Evolutionary conservation across 2,113 vertebrate species (phyloP).

Genomic region (Leiothrix lutea): DNA sequence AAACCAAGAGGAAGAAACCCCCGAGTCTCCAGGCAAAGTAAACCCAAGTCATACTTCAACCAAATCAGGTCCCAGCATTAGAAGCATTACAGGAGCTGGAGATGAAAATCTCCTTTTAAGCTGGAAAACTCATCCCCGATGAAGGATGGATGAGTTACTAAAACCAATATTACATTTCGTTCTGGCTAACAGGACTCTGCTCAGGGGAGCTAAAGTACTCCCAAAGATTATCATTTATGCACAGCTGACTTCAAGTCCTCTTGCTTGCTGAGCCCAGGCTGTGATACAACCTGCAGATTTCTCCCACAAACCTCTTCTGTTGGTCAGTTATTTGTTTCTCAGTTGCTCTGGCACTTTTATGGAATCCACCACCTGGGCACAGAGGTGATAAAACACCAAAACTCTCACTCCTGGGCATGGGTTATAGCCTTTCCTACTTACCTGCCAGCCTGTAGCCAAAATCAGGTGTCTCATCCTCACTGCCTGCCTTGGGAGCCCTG

Average conservation of each 20-base stretch:
- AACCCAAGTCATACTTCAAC: not conserved
- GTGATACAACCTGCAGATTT: rapidly evolving
- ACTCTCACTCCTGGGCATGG: not conserved
- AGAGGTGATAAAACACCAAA: not conserved
- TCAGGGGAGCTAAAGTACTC: not conserved
- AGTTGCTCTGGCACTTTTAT: not conserved
- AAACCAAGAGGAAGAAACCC: not conserved
- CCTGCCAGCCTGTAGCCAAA: not conserved
- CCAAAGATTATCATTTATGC: not conserved
- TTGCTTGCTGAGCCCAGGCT: not conserved
- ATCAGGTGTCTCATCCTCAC: not conserved
- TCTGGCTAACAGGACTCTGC: not conserved
- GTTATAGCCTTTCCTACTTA: not conserved
- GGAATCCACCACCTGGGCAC: not conserved
- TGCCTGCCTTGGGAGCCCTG: not conserved
- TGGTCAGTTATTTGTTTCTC: not conserved
- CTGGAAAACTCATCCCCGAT: not conserved
- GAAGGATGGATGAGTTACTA: not conserved
- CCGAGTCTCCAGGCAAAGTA: not conserved
- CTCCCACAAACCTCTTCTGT: not conserved
- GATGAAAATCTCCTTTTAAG: not conserved
- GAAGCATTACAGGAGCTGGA: not conserved
- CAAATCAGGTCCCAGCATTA: not conserved
- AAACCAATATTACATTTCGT: not conserved
- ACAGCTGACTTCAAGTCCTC: not conserved